Percentiles rank a stretch among this genome's conserved stretches.
Evolutionary conservation across 2,797 vertebrate species (phyloP).

Genomic region (Macroramphosus scolopax): DNA sequence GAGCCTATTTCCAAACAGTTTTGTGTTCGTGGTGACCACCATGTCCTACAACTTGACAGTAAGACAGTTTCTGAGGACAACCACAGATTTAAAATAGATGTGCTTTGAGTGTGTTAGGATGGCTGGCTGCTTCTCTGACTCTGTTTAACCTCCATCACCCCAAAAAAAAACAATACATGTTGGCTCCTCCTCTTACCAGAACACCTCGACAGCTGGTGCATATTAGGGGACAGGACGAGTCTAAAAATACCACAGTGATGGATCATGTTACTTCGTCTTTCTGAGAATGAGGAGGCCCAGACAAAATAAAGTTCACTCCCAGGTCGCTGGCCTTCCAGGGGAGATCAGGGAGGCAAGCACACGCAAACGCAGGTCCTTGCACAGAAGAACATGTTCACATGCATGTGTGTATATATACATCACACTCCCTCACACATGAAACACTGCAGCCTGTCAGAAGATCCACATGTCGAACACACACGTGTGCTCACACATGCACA

Average conservation of each 20-base stretch:
- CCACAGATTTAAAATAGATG: slow-evolving; percentile 42
- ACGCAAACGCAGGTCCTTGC: background rate
- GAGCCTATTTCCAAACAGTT: slow-evolving; percentile 1
- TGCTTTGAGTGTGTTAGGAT: slow-evolving; percentile 18
- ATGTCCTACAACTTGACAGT: slow-evolving; percentile 25
- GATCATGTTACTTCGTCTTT: slow-evolving; percentile 60
- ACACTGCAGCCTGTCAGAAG: background rate
- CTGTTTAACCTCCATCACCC: slow-evolving; percentile 34
- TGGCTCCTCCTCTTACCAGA: slow-evolving; percentile 30
- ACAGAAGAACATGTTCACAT: background rate
- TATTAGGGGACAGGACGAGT: slow-evolving; percentile 76
- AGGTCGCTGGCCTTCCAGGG: slow-evolving; percentile 83
- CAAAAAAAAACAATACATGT: slow-evolving; percentile 47
- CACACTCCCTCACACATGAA: background rate
- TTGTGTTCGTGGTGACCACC: background rate
- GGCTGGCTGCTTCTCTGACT: slow-evolving; percentile 16
- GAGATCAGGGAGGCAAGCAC: slow-evolving; percentile 50
- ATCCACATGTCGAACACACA: slow-evolving; percentile 13
- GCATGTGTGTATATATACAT: background rate
- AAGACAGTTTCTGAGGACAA: slow-evolving; percentile 2
- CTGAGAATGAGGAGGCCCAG: slow-evolving; percentile 82
- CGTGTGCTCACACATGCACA: slow-evolving; percentile 23
- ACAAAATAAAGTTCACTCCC: slow-evolving; percentile 76
- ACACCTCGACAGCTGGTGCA: slow-evolving; percentile 56
- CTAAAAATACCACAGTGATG: slow-evolving; percentile 81